phyloP scores from a whole-genome alignment of 2,113 vertebrate genomes.

The Thamnophis sirtalis region DNA sequence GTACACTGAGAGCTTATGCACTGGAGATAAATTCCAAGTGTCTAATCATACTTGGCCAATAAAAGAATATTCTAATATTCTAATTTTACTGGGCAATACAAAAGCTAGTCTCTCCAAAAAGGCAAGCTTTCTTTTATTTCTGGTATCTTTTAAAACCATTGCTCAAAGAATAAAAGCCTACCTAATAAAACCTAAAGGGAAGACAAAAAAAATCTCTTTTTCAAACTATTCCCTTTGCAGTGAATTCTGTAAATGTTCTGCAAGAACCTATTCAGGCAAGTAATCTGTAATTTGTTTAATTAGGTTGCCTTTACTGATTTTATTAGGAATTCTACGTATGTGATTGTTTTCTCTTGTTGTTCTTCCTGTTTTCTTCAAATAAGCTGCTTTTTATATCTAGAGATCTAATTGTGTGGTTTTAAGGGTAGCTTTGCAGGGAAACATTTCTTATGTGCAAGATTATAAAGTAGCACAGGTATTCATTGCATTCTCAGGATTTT shows the following conservation, averaged over 20 bases:
- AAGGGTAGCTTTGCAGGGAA: background rate
- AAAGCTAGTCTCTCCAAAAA: background rate
- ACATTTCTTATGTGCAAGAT: background rate
- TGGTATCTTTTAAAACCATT: background rate
- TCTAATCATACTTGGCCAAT: background rate
- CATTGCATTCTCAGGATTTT: background rate
- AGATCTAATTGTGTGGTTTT: background rate
- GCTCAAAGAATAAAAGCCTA: background rate
- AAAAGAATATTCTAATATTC: background rate
- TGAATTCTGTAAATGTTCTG: background rate
- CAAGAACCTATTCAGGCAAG: background rate
- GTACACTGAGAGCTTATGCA: background rate
- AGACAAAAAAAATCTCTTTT: background rate
- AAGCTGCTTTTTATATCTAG: background rate
- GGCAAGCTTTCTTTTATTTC: background rate
- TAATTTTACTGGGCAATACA: background rate
- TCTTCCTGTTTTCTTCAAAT: background rate
- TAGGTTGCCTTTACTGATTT: background rate
- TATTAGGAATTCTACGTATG: background rate
- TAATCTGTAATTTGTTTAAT: background rate
- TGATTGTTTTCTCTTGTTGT: background rate
- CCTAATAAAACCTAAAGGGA: background rate
- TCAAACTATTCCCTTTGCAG: background rate
- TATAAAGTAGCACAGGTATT: background rate
- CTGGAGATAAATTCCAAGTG: background rate